These are phyloP conservation scores for Atlantisia rogersi DNA, from an alignment of 2,113 vertebrate genomes.

Conservation along the genomic window DNA sequence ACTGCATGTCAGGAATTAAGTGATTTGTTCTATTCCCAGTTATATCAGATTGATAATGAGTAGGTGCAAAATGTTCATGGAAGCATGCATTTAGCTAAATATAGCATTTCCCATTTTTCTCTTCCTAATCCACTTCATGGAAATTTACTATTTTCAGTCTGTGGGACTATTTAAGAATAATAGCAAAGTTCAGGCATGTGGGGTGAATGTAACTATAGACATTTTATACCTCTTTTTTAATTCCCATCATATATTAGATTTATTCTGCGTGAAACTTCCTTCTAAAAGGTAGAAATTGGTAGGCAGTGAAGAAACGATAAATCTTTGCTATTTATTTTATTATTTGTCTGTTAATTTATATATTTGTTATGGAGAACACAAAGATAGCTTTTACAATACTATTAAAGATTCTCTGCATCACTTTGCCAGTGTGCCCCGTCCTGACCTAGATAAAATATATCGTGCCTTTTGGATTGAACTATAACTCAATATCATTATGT, in stretches of 20 bases:
- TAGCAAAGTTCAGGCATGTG: not conserved
- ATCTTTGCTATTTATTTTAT: not conserved
- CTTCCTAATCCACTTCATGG: not conserved
- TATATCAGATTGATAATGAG: not conserved
- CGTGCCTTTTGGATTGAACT: not conserved
- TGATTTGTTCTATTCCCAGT: not conserved
- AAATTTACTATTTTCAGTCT: not conserved
- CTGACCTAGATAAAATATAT: not conserved
- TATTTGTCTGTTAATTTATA: not conserved
- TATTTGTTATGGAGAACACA: not conserved
- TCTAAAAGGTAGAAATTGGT: not conserved
- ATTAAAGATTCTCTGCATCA: not conserved
- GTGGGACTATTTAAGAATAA: not conserved
- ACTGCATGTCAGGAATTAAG: not conserved
- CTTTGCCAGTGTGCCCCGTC: not conserved
- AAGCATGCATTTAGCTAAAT: not conserved
- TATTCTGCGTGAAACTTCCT: not conserved
- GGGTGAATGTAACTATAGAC: not conserved
- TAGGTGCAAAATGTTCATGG: not conserved
- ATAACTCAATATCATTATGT: not conserved
- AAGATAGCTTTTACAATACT: not conserved
- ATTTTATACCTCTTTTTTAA: not conserved
- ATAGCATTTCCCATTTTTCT: not conserved
- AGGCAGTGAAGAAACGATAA: not conserved
- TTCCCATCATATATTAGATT: not conserved